These are phyloP conservation scores for Erpobdella octoculata DNA, from an alignment of 2,888 invertebrate genomes.

Conservation along the genomic window DNA sequence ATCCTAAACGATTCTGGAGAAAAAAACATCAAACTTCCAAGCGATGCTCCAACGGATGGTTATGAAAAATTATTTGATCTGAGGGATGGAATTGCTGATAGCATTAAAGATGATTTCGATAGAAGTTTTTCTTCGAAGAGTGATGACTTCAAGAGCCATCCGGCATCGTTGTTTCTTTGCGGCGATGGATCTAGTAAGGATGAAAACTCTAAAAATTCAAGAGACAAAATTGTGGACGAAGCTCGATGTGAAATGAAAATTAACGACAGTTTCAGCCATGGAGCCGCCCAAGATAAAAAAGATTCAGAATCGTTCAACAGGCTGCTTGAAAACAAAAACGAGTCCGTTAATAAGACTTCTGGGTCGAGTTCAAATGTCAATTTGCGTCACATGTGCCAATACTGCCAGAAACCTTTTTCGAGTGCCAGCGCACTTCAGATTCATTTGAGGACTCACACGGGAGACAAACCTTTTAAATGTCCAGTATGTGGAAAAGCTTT, in stretches of 20 bases:
- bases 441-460: constrained; percentile 97
- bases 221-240: neutral
- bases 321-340: neutral
- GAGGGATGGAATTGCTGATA: no score
- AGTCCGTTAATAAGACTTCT: neutral
- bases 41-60: neutral
- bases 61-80: no score
- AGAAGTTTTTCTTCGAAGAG: neutral
- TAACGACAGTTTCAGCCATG: neutral
- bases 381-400: constrained; percentile 65
- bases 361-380: constrained; percentile 22
- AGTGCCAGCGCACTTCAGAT: constrained; percentile 95
- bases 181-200: neutral
- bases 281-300: neutral
- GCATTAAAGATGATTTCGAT: neutral
- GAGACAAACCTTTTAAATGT: constrained; percentile 93
- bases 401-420: constrained; percentile 96
- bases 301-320: neutral
- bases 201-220: no score
- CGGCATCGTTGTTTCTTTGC: neutral
- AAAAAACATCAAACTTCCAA: neutral
- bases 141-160: neutral
- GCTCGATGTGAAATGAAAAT: constrained; percentile 2
- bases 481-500: constrained; percentile 62
- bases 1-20: neutral